Conservation (phyloP, 2,888 invertebrate species). For the Nephrocerus scutellatus region DNA sequence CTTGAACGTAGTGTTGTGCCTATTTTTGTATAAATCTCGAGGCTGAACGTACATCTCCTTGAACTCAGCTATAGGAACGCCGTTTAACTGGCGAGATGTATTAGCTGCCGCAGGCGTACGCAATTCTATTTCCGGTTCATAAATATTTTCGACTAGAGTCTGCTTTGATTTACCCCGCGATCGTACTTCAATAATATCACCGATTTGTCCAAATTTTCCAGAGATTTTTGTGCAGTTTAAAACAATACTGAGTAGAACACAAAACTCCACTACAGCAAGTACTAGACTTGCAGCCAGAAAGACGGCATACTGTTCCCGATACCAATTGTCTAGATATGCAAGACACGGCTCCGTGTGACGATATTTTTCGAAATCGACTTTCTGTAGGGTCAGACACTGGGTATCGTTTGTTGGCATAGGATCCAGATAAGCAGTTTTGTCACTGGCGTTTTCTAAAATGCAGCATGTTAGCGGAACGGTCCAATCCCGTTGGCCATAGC, state of each 20-base stretch:
- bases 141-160: slow-evolving; percentile 40
- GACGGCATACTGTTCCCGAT: slow-evolving; percentile 64
- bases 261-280: slow-evolving; percentile 65
- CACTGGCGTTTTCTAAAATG: slow-evolving; percentile 52
- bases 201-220: slow-evolving; percentile 25
- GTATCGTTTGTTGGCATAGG: slow-evolving; percentile 66
- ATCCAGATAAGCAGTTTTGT: slow-evolving; percentile 60
- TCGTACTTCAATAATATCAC: slow-evolving; percentile 24
- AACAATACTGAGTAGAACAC: slow-evolving; percentile 62
- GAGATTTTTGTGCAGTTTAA: slow-evolving; percentile 61
- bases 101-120: slow-evolving; percentile 18
- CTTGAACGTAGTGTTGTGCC: slow-evolving; percentile 41
- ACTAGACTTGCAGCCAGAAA: slow-evolving; percentile 61
- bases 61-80: slow-evolving; percentile 31
- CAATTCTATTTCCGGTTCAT: slow-evolving; percentile 38
- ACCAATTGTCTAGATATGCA: slow-evolving; percentile 65
- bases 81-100: slow-evolving; percentile 20
- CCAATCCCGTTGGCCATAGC: slow-evolving; percentile 63
- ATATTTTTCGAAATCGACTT: slow-evolving; percentile 35
- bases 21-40: slow-evolving; percentile 39
- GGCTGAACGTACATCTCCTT: slow-evolving; percentile 43
- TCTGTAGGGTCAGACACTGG: slow-evolving; percentile 57
- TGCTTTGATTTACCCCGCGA: slow-evolving; percentile 31
- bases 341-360: slow-evolving; percentile 54
- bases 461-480: slow-evolving; percentile 67